A percentile compares a stretch with the other conserved stretches of the same genome.
phyloP scores from a whole-genome alignment of 1,140 invertebrate genomes.

The Holcopasites calliopsidis region DNA sequence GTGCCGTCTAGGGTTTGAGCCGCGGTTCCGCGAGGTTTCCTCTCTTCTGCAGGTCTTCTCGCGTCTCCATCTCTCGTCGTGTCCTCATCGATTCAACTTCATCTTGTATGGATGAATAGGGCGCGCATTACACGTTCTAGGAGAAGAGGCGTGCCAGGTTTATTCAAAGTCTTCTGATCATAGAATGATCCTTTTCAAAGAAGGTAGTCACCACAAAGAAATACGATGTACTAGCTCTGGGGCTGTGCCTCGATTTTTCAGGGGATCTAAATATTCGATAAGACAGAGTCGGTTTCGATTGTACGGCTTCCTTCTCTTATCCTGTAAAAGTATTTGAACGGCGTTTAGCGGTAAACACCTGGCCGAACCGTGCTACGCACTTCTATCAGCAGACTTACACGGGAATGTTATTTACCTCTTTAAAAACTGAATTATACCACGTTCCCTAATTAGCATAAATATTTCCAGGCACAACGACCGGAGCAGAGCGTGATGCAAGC shows the following conservation, averaged over 20 bases:
- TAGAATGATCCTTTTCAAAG: too few species aligned
- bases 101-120: constrained; percentile 49
- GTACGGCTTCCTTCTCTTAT: constrained; percentile 22
- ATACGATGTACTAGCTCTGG: not conserved
- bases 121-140: too few species aligned
- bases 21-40: constrained; percentile 76
- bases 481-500: constrained; percentile 97
- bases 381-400: not conserved
- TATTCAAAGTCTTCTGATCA: too few species aligned
- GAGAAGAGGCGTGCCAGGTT: not conserved
- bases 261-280: not conserved
- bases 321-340: constrained; percentile 30
- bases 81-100: constrained; percentile 71
- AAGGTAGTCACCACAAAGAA: too few species aligned
- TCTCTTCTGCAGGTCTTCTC: constrained; percentile 78
- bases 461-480: constrained; percentile 90
- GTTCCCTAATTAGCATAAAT: not conserved
- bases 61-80: constrained; percentile 66
- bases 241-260: too few species aligned
- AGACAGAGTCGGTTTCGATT: not conserved
- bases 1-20: constrained; percentile 69
- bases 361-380: not conserved
- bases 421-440: not conserved
- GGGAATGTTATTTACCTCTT: too few species aligned
- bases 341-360: constrained; percentile 8